Percentiles rank a stretch among this genome's conserved stretches.
Conservation (phyloP, 2,113 vertebrate species). For the Rutilus rutilus region DNA sequence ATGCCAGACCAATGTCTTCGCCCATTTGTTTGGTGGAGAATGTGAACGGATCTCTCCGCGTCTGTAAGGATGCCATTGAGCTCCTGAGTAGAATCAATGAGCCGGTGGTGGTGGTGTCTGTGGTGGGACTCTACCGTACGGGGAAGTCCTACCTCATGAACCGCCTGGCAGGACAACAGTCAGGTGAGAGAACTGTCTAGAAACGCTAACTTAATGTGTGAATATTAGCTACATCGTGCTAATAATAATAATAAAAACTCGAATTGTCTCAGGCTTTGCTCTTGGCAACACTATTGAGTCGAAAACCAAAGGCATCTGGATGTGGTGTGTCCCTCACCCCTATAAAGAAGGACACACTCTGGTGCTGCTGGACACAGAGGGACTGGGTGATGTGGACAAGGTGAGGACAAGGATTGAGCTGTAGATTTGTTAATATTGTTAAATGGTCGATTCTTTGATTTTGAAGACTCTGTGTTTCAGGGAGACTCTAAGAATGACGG, state of each 20-base stretch:
- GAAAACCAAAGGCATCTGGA: constrained; percentile 67
- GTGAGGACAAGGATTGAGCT: not conserved
- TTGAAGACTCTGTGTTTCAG: constrained; percentile 45
- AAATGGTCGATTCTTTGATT: not conserved
- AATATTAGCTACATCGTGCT: not conserved
- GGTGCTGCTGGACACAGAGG: constrained; percentile 52
- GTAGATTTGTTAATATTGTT: not conserved
- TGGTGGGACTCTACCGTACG: constrained; percentile 59
- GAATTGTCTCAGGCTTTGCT: constrained; percentile 42
- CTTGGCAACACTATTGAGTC: constrained; percentile 65
- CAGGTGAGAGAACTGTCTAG: constrained; percentile 34
- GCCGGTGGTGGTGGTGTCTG: constrained; percentile 60
- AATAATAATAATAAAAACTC: not conserved
- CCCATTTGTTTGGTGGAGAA: constrained; percentile 54
- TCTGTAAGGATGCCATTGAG: constrained; percentile 32
- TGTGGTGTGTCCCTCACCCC: constrained; percentile 66
- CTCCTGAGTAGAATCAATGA: constrained; percentile 38
- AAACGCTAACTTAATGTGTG: not conserved
- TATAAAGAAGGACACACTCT: not conserved
- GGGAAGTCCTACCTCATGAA: constrained; percentile 66
- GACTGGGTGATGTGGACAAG: constrained; percentile 47
- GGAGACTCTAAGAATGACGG: constrained; percentile 64
- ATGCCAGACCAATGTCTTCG: not conserved
- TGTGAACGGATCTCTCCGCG: constrained; percentile 1
- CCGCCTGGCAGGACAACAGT: constrained; percentile 50